A percentile compares a stretch with the other conserved stretches of the same genome.
phyloP scores from a whole-genome alignment of 1,140 invertebrate genomes.

The Papilio aristodemus region DNA sequence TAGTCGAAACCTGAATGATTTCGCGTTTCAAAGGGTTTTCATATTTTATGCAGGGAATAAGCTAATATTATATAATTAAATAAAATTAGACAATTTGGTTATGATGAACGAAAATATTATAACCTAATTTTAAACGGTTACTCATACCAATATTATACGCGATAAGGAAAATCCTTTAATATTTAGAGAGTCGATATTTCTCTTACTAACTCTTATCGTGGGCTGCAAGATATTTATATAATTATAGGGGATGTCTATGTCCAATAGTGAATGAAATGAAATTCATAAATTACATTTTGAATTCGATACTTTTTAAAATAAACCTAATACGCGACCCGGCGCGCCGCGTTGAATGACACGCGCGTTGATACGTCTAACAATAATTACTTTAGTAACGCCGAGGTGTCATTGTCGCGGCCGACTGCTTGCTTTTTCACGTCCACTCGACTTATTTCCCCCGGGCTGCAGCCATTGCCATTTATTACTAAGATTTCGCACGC shows the following conservation, averaged over 20 bases:
- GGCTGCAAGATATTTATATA: no score
- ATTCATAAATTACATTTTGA: no score
- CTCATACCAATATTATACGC: background rate
- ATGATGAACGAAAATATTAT: constrained; percentile 3
- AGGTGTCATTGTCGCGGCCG: constrained; percentile 63
- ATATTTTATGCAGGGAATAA: constrained; percentile 19
- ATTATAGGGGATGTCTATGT: no score
- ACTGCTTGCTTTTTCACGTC: constrained; percentile 61
- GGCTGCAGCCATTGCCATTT: constrained; percentile 62
- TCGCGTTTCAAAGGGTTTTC: constrained; percentile 25
- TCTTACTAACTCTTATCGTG: no score
- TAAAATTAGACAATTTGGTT: constrained; percentile 23
- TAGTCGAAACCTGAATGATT: constrained; percentile 27
- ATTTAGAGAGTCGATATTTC: no score
- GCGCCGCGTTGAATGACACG: constrained; percentile 4
- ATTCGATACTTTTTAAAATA: background rate
- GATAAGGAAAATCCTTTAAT: background rate
- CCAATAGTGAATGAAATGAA: no score
- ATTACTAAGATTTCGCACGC: constrained; percentile 65
- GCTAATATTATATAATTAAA: constrained; percentile 31
- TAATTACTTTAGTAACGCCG: constrained; percentile 71
- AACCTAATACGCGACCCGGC: constrained; percentile 27
- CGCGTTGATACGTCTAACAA: constrained; percentile 65
- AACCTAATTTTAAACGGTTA: background rate
- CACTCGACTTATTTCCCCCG: constrained; percentile 74